Evolutionary conservation across 2,888 invertebrate genomes (phyloP), one percentile per base, ranked within the genome.

Genomic region (Drosophila setosimentum): DNA sequence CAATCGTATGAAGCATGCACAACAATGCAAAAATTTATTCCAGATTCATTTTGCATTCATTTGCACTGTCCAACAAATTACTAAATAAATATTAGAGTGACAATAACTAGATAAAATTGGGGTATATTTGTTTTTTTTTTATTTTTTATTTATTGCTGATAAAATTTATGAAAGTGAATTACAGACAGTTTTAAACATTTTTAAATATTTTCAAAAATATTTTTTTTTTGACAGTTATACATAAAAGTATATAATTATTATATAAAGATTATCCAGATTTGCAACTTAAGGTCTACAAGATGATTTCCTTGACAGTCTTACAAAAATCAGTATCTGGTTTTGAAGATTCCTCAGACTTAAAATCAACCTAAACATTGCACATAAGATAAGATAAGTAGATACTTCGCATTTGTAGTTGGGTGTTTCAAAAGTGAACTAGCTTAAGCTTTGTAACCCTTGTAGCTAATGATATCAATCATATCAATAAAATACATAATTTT

Each of bases 21-120:
- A 27, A 40, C 42, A 54, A 35, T 54, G 51, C 6, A 60, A 37
- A 67, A 16, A 21, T 8, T 33, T 51, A 50, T 29, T 42, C 18
- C n/a, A 21, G n/a, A 37, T 45, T 42, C 10, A 24, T 2, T 42
- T 32, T 37, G 32, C 42, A 55, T n/a, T 32, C 18, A 27, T 40
- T 18, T 27, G 21, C 24, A 35, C 33, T 33, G 30, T 6, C 0
- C 13, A 16, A 45, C 6, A 45, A 29, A 29, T 11, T 2, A 5
- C n/a, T 48, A 4, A 16, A 16, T 13, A 13, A 30, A 7, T 6
- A 5, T 51, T 21, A 1, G 18, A 32, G 32, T 21, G 16, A 27
- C 8, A 27, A 27, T 10, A 8, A 13, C 0, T 42, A 3, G n/a
- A 1, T 21, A 2, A 0, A 18, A 3, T 13, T 37, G 18, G 18